These are phyloP conservation scores for Pterophyllum scalare DNA, from an alignment of 2,113 vertebrate species.

Conservation along the genomic window DNA sequence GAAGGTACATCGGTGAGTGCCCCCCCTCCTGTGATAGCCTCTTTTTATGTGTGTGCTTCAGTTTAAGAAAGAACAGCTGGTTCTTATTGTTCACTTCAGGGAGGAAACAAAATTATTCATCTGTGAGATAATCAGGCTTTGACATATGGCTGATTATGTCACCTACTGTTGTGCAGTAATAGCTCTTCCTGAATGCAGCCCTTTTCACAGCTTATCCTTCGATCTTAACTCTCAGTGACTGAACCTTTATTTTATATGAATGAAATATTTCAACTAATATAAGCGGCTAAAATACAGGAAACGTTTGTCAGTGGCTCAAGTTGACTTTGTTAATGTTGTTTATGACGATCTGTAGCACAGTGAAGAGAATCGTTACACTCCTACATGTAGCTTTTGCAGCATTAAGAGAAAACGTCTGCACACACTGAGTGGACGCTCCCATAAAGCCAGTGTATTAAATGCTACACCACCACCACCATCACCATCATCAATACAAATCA, in stretches of 20 bases:
- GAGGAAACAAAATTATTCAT: background rate
- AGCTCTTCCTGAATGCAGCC: background rate
- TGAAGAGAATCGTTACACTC: too few species aligned
- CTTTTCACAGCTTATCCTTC: background rate
- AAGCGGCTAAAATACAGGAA: background rate
- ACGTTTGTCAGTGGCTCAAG: background rate
- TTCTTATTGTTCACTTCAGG: background rate
- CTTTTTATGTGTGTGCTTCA: background rate
- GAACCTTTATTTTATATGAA: background rate
- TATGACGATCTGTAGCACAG: background rate
- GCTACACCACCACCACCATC: too few species aligned
- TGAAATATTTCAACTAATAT: background rate
- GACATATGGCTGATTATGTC: background rate
- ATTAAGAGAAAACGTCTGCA: background rate
- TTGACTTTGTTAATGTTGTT: background rate
- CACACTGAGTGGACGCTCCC: background rate
- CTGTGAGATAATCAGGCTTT: background rate
- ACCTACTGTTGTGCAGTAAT: background rate
- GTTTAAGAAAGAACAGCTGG: background rate
- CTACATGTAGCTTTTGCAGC: too few species aligned
- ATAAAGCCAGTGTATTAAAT: background rate
- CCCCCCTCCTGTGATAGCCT: background rate
- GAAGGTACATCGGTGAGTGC: conserved; percentile 90
- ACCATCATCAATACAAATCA: background rate
- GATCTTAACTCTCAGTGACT: too few species aligned